Conservation (phyloP, 2,113 vertebrate species). For the Pachycephala philippinensis region DNA sequence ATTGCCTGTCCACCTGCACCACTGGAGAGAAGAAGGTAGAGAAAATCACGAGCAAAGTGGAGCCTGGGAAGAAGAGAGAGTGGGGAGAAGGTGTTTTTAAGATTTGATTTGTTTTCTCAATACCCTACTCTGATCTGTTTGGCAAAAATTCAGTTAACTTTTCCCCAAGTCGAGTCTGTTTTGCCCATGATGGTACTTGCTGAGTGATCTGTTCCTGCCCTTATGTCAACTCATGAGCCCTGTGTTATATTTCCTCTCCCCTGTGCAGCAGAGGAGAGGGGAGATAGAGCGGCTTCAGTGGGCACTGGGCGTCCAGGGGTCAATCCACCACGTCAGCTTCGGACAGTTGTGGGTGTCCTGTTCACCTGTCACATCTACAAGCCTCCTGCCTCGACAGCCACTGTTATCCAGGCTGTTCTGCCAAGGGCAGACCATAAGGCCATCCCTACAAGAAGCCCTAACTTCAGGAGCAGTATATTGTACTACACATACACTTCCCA, state of each 20-base stretch:
- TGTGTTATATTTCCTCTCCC: background rate
- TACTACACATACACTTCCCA: background rate
- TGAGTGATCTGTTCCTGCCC: background rate
- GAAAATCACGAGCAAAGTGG: background rate
- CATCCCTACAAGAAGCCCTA: background rate
- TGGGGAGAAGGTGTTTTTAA: background rate
- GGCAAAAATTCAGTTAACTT: background rate
- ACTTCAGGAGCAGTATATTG: background rate
- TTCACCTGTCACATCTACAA: background rate
- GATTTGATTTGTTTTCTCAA: background rate
- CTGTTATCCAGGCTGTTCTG: background rate
- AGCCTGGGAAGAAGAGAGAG: background rate
- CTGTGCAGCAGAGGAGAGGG: background rate
- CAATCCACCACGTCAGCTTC: background rate
- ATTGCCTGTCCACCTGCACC: background rate
- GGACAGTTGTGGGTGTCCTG: background rate
- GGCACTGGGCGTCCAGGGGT: background rate
- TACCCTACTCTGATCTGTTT: background rate
- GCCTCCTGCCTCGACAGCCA: background rate
- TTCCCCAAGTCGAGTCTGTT: background rate
- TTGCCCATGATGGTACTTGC: background rate
- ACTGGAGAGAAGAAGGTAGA: background rate
- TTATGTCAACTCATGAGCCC: background rate
- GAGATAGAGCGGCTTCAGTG: background rate
- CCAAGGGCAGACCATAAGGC: background rate